phyloP scores from a whole-genome alignment of 2,888 invertebrate genomes.

The Drosophila paracracens region DNA sequence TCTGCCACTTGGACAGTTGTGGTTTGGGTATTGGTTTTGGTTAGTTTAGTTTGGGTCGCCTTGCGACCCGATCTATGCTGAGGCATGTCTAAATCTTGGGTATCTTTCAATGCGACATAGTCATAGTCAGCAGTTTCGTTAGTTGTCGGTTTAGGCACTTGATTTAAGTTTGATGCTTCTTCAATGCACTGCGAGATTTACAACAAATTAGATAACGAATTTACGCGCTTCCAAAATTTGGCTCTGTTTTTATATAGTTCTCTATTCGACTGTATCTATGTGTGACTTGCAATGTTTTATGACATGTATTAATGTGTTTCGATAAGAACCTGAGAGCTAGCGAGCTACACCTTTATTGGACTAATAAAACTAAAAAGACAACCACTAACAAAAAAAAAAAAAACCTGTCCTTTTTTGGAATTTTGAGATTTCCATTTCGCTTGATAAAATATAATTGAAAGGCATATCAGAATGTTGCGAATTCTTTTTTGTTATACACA shows the following conservation, averaged over 20 bases:
- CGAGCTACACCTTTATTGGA: constrained; percentile 17
- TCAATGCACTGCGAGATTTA: constrained; percentile 76
- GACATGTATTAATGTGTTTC: constrained; percentile 35
- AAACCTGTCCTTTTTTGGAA: not conserved
- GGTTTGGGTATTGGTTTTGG: constrained; percentile 49
- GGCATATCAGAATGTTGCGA: not conserved
- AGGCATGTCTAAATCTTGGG: constrained; percentile 77
- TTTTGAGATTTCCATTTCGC: not conserved
- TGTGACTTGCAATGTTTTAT: constrained; percentile 46
- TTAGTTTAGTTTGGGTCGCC: constrained; percentile 61
- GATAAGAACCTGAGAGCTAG: constrained; percentile 39
- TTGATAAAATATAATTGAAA: not conserved
- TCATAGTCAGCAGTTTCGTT: constrained; percentile 71
- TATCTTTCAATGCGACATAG: constrained; percentile 67
- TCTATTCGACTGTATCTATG: constrained; percentile 33
- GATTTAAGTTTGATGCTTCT: constrained; percentile 64
- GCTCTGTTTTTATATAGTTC: not conserved
- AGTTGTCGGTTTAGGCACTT: constrained; percentile 54
- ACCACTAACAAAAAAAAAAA: not conserved
- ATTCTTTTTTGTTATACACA: not conserved
- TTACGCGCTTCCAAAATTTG: constrained; percentile 19
- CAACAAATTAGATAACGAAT: constrained; percentile 61
- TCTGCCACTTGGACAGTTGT: constrained; percentile 78
- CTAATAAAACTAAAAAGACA: not conserved
- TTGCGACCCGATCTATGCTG: constrained; percentile 80